These are phyloP conservation scores for Drosophila nigrodunni DNA, from an alignment of 1,140 invertebrate species.

Conservation along the genomic window DNA sequence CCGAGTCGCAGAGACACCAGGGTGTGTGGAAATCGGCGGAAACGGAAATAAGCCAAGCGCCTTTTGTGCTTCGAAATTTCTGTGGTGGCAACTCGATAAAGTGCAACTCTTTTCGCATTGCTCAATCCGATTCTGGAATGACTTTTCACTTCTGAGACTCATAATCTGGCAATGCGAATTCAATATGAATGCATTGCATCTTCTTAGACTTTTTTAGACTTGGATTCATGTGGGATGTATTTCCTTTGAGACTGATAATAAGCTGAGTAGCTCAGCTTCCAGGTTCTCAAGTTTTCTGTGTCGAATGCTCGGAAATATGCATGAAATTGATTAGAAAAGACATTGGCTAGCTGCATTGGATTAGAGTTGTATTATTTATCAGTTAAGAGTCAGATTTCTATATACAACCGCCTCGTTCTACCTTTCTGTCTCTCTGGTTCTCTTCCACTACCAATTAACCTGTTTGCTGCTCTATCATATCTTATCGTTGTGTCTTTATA, in stretches of 20 bases:
- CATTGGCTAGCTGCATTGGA: no score
- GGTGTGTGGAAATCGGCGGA: constrained; percentile 58
- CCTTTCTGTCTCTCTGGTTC: no score
- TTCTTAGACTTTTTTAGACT: neutral
- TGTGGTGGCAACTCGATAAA: constrained; percentile 5
- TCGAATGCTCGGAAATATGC: no score
- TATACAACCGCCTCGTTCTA: no score
- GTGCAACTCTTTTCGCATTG: neutral
- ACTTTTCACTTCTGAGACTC: constrained; percentile 10
- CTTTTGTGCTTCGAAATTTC: constrained; percentile 45
- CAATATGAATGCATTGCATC: neutral
- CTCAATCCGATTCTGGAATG: constrained; percentile 21
- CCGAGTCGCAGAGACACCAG: constrained; percentile 23
- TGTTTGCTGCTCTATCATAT: neutral
- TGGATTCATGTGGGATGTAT: no score
- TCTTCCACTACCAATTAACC: neutral
- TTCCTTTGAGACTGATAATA: no score
- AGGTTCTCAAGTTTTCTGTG: no score
- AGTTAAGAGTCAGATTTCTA: no score
- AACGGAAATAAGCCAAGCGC: constrained; percentile 74
- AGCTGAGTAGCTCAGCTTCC: no score
- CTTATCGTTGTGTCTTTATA: no score
- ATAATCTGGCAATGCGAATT: constrained; percentile 1
- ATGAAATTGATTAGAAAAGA: no score
- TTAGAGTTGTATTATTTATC: no score